Conservation (phyloP, 2,888 invertebrate genomes). For the Dyspetes luteomarginatus region DNA sequence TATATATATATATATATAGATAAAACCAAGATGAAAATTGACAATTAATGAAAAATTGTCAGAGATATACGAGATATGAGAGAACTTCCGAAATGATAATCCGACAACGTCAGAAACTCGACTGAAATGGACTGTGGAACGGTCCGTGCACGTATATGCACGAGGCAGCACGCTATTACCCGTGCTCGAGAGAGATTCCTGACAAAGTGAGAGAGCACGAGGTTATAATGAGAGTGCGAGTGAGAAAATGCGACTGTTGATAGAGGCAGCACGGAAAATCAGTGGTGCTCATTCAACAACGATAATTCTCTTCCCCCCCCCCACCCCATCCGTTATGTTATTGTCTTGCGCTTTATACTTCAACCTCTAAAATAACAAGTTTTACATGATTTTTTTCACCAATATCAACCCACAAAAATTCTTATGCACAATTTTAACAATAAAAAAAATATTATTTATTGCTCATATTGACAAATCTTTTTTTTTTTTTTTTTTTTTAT, state of each 20-base stretch:
- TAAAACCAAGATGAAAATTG: not conserved
- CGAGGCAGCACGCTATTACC: not conserved
- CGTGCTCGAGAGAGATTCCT: not conserved
- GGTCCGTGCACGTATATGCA: not conserved
- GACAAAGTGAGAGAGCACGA: slow-evolving; percentile 5
- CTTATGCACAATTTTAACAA: too few relatives aligned
- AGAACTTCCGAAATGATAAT: slow-evolving; percentile 10
- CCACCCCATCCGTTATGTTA: not conserved
- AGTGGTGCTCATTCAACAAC: slow-evolving; percentile 33
- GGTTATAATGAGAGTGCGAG: slow-evolving; percentile 3
- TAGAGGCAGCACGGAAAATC: not conserved
- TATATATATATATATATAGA: too few relatives aligned
- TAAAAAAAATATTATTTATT: too few relatives aligned
- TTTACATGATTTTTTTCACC: too few relatives aligned
- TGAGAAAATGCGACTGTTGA: not conserved
- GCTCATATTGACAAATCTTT: too few relatives aligned
- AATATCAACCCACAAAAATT: too few relatives aligned
- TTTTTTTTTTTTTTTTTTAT: too few relatives aligned
- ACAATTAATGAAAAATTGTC: not conserved
- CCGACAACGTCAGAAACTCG: slow-evolving; percentile 50
- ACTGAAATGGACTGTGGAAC: slow-evolving; percentile 48
- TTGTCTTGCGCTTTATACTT: too few relatives aligned
- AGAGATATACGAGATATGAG: not conserved
- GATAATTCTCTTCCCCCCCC: not conserved
- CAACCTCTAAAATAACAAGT: too few relatives aligned